Conservation (phyloP, 2,113 vertebrate genomes). For the Ciconia stormi region DNA sequence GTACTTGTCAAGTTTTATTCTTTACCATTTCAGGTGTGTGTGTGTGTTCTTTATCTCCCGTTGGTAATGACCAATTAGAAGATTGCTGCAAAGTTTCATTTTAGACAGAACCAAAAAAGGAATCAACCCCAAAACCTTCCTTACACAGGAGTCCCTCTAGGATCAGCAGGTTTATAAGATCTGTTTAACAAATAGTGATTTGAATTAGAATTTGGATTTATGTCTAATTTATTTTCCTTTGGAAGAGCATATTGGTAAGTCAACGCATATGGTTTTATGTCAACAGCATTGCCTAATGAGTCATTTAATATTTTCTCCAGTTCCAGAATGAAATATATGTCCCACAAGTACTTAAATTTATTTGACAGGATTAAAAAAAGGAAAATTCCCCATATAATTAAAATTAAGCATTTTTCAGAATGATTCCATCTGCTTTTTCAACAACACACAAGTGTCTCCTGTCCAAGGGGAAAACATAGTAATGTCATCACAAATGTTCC, state of each 20-base stretch:
- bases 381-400: background rate
- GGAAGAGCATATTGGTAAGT: background rate
- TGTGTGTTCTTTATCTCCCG: background rate
- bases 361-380: background rate
- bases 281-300: background rate
- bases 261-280: background rate
- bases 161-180: background rate
- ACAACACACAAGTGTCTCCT: background rate
- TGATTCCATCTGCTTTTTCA: constrained; percentile 49
- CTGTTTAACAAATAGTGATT: background rate
- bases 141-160: background rate
- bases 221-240: background rate
- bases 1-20: background rate
- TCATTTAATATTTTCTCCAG: background rate
- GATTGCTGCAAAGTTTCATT: background rate
- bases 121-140: background rate
- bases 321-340: background rate
- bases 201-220: background rate
- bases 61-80: background rate
- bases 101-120: background rate
- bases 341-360: background rate
- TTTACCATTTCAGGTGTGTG: background rate
- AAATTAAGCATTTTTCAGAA: constrained; percentile 19
- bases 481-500: background rate
- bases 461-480: constrained; percentile 3